phyloP scores from a whole-genome alignment of 2,888 invertebrate genomes.

The Temnothorax rugatulus region DNA sequence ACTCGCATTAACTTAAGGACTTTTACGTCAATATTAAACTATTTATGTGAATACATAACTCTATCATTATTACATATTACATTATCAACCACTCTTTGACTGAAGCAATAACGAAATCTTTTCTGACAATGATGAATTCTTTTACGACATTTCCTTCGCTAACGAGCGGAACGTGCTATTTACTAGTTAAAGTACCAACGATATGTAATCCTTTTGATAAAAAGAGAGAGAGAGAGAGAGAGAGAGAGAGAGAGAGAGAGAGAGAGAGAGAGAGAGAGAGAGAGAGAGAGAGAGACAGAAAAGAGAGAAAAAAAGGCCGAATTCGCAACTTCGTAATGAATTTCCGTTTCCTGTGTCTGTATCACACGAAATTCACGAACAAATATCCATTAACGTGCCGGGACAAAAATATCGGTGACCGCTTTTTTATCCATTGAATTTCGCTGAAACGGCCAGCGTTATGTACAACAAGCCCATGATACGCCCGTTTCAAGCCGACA shows the following conservation, averaged over 20 bases:
- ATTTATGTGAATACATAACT: not conserved
- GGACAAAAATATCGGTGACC: slow-evolving; percentile 38
- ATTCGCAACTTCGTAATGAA: slow-evolving; percentile 25
- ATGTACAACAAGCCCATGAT: not conserved
- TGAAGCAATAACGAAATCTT: not conserved
- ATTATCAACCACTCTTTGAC: not conserved
- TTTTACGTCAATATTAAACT: not conserved
- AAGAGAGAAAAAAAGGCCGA: not conserved
- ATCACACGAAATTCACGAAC: slow-evolving; percentile 12
- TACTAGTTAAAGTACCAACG: slow-evolving; percentile 24
- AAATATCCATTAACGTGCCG: slow-evolving; percentile 31
- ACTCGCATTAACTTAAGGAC: not conserved
- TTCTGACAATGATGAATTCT: not conserved
- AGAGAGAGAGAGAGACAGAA: too few species aligned
- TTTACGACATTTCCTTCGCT: not conserved
- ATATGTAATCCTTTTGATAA: not conserved
- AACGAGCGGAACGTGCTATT: slow-evolving; percentile 34
- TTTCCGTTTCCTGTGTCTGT: not conserved
- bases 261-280: too few species aligned
- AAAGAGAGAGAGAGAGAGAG: not conserved
- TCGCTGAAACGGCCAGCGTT: not conserved
- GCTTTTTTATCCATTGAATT: slow-evolving; percentile 39
- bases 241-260: too few species aligned
- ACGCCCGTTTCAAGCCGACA: slow-evolving; percentile 28
- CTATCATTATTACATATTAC: not conserved